These are phyloP conservation scores for Cosmia trapezina DNA, from an alignment of 2,888 invertebrate species.

Conservation along the genomic window DNA sequence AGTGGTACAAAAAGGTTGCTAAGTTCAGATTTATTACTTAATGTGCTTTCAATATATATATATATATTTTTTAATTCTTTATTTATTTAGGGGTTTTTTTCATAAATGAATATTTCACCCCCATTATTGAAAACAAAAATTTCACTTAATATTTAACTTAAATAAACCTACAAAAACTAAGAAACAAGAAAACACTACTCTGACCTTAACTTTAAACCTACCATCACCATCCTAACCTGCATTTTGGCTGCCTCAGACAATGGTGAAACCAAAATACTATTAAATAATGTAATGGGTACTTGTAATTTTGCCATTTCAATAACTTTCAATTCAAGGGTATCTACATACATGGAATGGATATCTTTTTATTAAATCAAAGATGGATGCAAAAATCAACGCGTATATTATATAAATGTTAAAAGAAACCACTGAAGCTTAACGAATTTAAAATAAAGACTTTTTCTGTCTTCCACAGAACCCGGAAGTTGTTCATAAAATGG, in stretches of 20 bases:
- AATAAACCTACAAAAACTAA: too few species aligned
- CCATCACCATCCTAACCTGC: too few species aligned
- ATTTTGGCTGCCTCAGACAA: too few species aligned
- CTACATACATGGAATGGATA: background rate
- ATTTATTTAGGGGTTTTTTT: too few species aligned
- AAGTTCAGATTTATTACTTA: constrained; percentile 34
- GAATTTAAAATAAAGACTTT: constrained; percentile 46
- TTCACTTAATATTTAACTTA: too few species aligned
- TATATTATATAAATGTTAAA: constrained; percentile 31
- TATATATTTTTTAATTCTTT: too few species aligned
- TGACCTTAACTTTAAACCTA: too few species aligned
- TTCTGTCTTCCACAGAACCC: constrained; percentile 10
- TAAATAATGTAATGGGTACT: constrained; percentile 9
- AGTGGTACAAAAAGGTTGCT: constrained; percentile 25
- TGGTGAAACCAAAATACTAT: too few species aligned
- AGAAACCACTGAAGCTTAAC: constrained; percentile 13
- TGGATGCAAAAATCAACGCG: constrained; percentile 18
- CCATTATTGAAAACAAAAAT: too few species aligned
- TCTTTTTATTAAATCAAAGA: constrained; percentile 29
- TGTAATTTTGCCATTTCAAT: constrained; percentile 11
- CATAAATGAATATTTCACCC: too few species aligned
- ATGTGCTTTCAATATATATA: constrained; percentile 19
- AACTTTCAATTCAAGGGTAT: constrained; percentile 8
- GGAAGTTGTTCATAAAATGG: constrained; percentile 45
- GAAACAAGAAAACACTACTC: too few species aligned